These are phyloP conservation scores for Eurystomus gularis DNA, from an alignment of 2,113 vertebrate species.

Conservation along the genomic window DNA sequence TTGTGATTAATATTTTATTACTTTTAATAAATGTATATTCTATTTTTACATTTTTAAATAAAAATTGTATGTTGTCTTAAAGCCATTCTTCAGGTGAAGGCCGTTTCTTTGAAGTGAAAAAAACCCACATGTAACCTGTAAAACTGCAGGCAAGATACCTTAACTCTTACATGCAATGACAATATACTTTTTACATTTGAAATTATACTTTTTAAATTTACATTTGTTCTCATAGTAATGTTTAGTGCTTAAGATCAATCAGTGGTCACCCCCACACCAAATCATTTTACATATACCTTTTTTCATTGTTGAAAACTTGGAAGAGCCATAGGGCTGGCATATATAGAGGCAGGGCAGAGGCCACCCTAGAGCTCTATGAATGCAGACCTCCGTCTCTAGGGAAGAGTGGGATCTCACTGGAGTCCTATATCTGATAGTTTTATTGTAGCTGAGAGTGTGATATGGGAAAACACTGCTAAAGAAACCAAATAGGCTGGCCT, in stretches of 20 bases:
- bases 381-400: not conserved
- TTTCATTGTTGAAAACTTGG: not conserved
- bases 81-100: not conserved
- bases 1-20: slow-evolving; percentile 28
- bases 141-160: not conserved
- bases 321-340: not conserved
- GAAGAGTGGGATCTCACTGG: not conserved
- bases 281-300: rapidly evolving
- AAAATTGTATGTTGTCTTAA: not conserved
- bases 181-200: not conserved
- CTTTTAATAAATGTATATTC: not conserved
- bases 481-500: not conserved
- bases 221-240: not conserved
- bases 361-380: not conserved
- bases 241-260: not conserved
- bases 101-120: not conserved
- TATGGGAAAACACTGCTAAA: not conserved
- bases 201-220: not conserved
- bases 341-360: not conserved
- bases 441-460: not conserved
- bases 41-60: not conserved
- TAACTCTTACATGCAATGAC: not conserved
- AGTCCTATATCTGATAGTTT: not conserved
- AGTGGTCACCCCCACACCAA: rapidly evolving
- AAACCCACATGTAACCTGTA: not conserved